These are phyloP conservation scores for Paramuricea clavata DNA, from an alignment of 92 coral and sea anemone genomes.

Conservation along the genomic window DNA sequence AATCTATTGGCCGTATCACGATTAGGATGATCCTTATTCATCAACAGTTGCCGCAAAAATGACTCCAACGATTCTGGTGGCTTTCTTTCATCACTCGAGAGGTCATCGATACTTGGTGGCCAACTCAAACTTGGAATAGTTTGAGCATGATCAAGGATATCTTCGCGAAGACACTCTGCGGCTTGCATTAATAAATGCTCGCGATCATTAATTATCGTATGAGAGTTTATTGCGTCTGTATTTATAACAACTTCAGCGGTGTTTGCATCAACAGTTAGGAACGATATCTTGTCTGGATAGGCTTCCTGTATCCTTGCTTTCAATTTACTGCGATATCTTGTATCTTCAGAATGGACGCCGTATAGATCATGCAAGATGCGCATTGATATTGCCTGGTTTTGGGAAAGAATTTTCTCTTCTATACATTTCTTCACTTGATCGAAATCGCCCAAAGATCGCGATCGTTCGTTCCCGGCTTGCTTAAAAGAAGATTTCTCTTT, in stretches of 20 bases:
- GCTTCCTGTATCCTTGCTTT: not conserved
- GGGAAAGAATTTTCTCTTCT: constrained; percentile 5
- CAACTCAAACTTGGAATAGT: not conserved
- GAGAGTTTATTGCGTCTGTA: not conserved
- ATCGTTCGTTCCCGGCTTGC: not conserved
- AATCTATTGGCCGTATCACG: not conserved
- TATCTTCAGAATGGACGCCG: not conserved
- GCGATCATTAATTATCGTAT: not conserved
- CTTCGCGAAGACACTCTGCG: no score
- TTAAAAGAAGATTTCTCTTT: not conserved
- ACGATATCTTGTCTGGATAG: not conserved
- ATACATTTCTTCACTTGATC: not conserved
- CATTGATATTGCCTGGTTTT: constrained; percentile 15
- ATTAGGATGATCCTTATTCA: constrained; percentile 5
- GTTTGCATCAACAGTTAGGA: not conserved
- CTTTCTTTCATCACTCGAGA: constrained; percentile 44
- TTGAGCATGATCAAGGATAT: no score
- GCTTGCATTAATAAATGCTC: not conserved
- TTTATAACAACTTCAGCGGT: constrained; percentile 1
- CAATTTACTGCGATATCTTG: not conserved
- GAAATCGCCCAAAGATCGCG: constrained; percentile 27
- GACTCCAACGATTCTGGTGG: constrained; percentile 42
- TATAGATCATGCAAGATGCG: not conserved
- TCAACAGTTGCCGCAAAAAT: constrained; percentile 26
- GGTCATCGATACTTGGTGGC: not conserved